Evolutionary conservation across 2,888 invertebrate genomes (phyloP).

Genomic region (Drepana falcataria): DNA sequence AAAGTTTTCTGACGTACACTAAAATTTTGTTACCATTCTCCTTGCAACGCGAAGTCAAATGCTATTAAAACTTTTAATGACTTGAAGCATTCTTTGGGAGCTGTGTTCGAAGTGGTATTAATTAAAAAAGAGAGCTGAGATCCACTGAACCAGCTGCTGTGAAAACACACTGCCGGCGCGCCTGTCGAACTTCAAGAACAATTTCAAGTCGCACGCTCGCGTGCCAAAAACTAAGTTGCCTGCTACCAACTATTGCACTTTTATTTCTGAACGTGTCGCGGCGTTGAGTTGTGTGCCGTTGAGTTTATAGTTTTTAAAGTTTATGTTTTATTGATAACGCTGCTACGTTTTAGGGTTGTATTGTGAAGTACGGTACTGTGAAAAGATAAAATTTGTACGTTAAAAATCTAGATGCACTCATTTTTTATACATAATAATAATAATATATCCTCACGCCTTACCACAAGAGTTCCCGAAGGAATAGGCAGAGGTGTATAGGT

Average conservation of each 20-base stretch:
- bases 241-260: constrained; percentile 16
- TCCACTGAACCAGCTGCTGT: constrained; percentile 42
- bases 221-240: constrained; percentile 38
- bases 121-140: constrained; percentile 71
- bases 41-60: constrained; percentile 57
- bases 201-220: constrained; percentile 18
- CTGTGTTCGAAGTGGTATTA: constrained; percentile 75
- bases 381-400: too few relatives aligned
- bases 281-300: background rate
- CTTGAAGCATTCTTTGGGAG: constrained; percentile 73
- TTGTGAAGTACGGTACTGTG: too few relatives aligned
- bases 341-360: too few relatives aligned
- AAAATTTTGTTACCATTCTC: constrained; percentile 62
- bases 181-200: constrained; percentile 16
- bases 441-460: too few relatives aligned
- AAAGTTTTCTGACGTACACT: constrained; percentile 48
- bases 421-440: too few relatives aligned
- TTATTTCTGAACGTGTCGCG: constrained; percentile 5
- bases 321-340: background rate
- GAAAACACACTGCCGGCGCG: constrained; percentile 26
- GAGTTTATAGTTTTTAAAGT: background rate
- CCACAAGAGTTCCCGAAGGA: too few relatives aligned
- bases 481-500: too few relatives aligned
- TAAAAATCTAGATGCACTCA: too few relatives aligned
- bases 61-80: constrained; percentile 78